Conservation (phyloP, 2,797 vertebrate species). For the Oreochromis grahami region DNA sequence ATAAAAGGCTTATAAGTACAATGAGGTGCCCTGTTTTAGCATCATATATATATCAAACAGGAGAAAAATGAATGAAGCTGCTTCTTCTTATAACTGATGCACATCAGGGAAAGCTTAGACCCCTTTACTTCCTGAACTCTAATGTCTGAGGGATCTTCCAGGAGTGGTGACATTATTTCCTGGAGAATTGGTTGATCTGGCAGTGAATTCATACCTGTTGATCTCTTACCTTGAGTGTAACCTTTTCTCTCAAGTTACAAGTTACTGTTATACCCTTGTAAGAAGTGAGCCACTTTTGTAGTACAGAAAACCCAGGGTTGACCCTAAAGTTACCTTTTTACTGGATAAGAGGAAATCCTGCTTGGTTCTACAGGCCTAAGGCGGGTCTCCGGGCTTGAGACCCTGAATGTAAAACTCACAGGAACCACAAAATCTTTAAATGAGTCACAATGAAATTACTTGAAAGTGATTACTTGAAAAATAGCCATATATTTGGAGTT, state of each 20-base stretch:
- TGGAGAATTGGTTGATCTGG: neutral
- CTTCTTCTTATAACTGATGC: neutral
- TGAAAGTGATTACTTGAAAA: neutral
- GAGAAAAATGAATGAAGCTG: neutral
- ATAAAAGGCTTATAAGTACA: neutral
- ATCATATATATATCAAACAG: neutral
- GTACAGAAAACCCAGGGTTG: neutral
- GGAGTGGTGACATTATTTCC: neutral
- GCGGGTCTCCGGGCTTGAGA: neutral
- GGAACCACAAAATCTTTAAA: neutral
- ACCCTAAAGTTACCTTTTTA: neutral
- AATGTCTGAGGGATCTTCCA: neutral
- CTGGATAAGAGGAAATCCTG: neutral
- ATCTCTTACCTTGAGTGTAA: neutral
- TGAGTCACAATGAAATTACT: neutral
- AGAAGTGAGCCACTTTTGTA: neutral
- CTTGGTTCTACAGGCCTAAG: neutral
- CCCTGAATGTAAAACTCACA: neutral
- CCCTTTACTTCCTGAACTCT: neutral
- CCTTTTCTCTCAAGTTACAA: neutral
- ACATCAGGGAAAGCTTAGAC: neutral
- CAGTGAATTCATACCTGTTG: neutral
- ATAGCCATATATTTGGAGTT: neutral
- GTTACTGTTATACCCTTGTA: neutral
- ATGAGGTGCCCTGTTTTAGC: neutral